Base-by-base conservation (phyloP, 2,888 invertebrate genomes). In the Polymixis flavicincta region DNA sequence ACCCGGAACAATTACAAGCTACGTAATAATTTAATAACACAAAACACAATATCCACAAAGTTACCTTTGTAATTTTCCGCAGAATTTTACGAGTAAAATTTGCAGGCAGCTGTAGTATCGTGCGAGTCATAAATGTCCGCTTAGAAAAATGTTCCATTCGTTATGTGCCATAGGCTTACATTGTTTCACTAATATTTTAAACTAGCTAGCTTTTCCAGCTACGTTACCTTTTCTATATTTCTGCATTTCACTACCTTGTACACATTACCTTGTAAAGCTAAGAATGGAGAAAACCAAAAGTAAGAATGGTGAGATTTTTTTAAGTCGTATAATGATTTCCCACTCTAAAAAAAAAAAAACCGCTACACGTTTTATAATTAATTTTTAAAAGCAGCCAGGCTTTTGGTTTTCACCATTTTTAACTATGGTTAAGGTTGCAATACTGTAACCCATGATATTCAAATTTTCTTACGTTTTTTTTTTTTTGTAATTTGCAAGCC, bases 131-230 rank as follows among this genome's bases (percentile, higher is more conserved):
- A 81, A 80, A 67, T 59, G 81, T 84, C 80, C 50, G 80, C 17
- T 70, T 74, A 80, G 59, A 81, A 84, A 74, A 84, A 74, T 84
- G 57, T 70, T 70, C 69, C 66, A 81, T 84, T 80, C 63, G 66
- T 84, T 74, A 63, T 45, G 42, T 69, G 54, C 48, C 54, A 59
- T 78, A 73, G 80, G 69, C 73, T 67, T 61, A 78, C 66, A 73
- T 63, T 84, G 84, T 84, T 80, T 48, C 52, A 64, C 74, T 69
- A 63, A 72, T 73, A 73, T 72, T 72, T 79, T 57, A 66, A 83
- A 66, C 65, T 55, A 50, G 60, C 60, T 25, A 45, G 60, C 32
- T 59, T 72, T 67, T 60, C 63, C 32, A 52, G n/a, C 50, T 28
- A 11, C 32, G 59, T 83, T 64, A 78, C 17, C 28, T 11, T 59